These are phyloP conservation scores for Anseranas semipalmata DNA, from an alignment of 2,113 vertebrate genomes.

Conservation along the genomic window DNA sequence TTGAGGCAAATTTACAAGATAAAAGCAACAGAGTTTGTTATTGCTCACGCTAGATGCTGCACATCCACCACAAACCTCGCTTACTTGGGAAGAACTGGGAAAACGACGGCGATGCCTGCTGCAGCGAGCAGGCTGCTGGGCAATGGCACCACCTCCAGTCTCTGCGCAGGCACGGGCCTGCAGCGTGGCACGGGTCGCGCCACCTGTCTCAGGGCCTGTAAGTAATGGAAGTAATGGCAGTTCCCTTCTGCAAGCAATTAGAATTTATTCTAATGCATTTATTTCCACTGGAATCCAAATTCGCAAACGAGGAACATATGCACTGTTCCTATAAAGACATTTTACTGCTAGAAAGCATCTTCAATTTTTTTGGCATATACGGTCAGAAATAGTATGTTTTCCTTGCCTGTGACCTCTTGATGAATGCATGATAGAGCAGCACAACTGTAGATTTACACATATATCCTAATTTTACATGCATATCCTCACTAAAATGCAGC, in stretches of 20 bases:
- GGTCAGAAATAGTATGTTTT: not conserved
- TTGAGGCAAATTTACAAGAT: not conserved
- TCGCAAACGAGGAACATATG: not conserved
- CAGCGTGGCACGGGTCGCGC: too few species aligned
- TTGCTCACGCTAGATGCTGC: fast-evolving
- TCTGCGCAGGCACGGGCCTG: too few species aligned
- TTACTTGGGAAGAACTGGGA: not conserved
- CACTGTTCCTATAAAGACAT: not conserved
- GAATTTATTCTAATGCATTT: not conserved
- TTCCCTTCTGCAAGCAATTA: not conserved
- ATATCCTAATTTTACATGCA: too few species aligned
- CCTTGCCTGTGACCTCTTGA: not conserved
- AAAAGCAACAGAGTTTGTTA: not conserved
- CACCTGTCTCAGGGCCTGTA: too few species aligned
- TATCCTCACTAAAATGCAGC: not conserved
- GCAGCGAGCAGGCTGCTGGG: not conserved
- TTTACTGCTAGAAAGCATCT: not conserved
- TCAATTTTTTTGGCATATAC: fast-evolving
- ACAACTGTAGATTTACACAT: too few species aligned
- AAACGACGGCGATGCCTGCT: fast-evolving
- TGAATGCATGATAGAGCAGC: fast-evolving
- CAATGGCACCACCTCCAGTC: slow-evolving; percentile 23
- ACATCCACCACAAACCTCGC: fast-evolving
- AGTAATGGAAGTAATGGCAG: too few species aligned
- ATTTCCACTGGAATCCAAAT: not conserved